Evolutionary conservation across 2,113 vertebrate genomes (phyloP), one percentile per base, ranked within the genome.

Genomic region (Mesocricetus auratus): DNA sequence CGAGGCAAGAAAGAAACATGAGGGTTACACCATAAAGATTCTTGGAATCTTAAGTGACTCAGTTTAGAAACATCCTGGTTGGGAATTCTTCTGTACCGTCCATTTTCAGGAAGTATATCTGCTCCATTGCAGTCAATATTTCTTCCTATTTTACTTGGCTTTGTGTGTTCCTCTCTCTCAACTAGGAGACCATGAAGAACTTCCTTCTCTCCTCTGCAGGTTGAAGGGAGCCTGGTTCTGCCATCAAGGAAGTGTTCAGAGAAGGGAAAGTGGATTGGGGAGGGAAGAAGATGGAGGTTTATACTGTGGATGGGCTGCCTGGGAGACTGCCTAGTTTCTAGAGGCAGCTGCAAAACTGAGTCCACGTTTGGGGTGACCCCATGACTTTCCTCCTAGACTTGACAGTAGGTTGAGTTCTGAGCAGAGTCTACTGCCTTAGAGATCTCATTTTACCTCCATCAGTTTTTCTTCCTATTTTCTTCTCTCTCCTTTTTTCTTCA

Each of bases 61-160:
- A 92, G 26, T 91, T 95, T 93, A 86, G 4, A 83, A 68, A 19
- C 31, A 22, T 92, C 15, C 29, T 87, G 2, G 77, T n/a, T 86
- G 62, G 36, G 22, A 62, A 42, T 71, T 95, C 15, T 71, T 66
- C 22, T 36, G 16, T 1, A 29, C 0, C 73, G 11, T 53, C 16
- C 2, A 93, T 93, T 95, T 93, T 45, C 56, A 83, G 83, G 81
- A 95, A 92, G 22, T 29, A 13, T 77, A 8, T 86, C 45, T 82
- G 15, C 45, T 91, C 31, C 56, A 1, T 24, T 82, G 73, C 26
- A 77, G 36, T 71, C 50, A 85, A 9, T 83, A 58, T 86, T 91
- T 95, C 56, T 95, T 91, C 19, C 7, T 81, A 86, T 86, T 47
- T 85, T 86, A 58, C 39, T 21, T 83, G 73, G 29, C 13, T 96